Evolutionary conservation across 2,888 invertebrate genomes (phyloP).

Genomic region (Chorisops tibialis): DNA sequence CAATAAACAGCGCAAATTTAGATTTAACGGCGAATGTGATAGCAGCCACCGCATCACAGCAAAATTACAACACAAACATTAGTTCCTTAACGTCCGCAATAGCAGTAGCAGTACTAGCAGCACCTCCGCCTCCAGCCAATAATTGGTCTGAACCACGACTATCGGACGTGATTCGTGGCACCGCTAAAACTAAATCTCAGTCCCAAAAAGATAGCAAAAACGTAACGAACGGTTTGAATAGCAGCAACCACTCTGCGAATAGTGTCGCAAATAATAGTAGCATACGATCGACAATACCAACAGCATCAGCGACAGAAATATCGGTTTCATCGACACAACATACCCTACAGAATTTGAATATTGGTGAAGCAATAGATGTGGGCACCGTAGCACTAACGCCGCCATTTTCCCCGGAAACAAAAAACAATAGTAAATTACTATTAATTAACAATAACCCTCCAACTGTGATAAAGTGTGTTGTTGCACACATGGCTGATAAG

Average conservation of each 20-base stretch:
- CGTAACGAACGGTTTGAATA: constrained; percentile 19
- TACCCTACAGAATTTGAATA: constrained; percentile 27
- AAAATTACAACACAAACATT: constrained; percentile 17
- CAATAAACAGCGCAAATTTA: neutral
- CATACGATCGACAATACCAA: constrained; percentile 22
- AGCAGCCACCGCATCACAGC: neutral
- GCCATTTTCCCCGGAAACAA: constrained; percentile 60
- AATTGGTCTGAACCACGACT: constrained; percentile 62
- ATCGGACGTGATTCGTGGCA: constrained; percentile 77
- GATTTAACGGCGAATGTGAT: constrained; percentile 2
- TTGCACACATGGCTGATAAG: constrained; percentile 61
- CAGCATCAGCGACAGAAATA: neutral
- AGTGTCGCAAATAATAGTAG: constrained; percentile 14
- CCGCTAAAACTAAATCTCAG: constrained; percentile 54
- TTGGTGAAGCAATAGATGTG: constrained; percentile 42
- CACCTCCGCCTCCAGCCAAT: constrained; percentile 44
- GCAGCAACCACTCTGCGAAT: neutral
- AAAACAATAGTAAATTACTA: constrained; percentile 35
- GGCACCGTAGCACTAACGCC: constrained; percentile 57
- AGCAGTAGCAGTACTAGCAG: constrained; percentile 41
- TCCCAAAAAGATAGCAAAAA: constrained; percentile 39
- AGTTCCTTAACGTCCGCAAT: constrained; percentile 38
- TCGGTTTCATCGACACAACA: constrained; percentile 35
- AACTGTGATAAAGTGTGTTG: constrained; percentile 54
- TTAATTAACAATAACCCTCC: constrained; percentile 45